phyloP scores from a whole-genome alignment of 2,113 vertebrate genomes.

The Rhinolophus sinicus region DNA sequence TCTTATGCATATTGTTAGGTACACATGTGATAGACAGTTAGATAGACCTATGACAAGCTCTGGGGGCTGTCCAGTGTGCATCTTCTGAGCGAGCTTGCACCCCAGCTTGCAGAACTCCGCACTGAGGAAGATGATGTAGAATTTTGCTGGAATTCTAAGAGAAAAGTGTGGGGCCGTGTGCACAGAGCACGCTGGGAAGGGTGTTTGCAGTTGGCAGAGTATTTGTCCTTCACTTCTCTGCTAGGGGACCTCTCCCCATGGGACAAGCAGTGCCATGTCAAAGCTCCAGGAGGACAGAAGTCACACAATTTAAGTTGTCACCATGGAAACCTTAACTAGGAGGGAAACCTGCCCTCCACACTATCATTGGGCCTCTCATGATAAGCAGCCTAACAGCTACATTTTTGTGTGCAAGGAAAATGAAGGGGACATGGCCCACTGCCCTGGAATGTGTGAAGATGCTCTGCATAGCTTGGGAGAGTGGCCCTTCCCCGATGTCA shows the following conservation, averaged over 20 bases:
- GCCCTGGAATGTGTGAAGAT: background rate
- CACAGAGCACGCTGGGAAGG: accelerated
- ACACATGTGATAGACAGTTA: accelerated
- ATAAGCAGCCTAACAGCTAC: accelerated
- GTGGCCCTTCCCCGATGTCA: accelerated
- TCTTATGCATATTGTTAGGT: background rate
- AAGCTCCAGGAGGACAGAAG: background rate
- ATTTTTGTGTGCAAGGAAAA: background rate
- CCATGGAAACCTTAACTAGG: conserved; percentile 8
- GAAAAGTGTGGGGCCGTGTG: accelerated
- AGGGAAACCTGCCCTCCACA: too few species aligned
- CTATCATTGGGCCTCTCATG: background rate
- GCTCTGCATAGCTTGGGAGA: accelerated
- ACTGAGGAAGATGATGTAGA: background rate
- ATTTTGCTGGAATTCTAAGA: accelerated
- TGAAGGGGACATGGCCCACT: too few species aligned
- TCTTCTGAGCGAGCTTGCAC: background rate
- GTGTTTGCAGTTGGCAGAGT: background rate
- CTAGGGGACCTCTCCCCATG: background rate
- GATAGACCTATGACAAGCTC: too few species aligned
- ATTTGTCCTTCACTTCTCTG: accelerated
- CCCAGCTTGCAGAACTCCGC: background rate
- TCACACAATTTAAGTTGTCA: background rate
- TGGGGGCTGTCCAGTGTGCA: background rate
- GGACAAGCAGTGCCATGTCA: background rate